These are phyloP conservation scores for Sympetrum striolatum DNA, from an alignment of 2,888 invertebrate genomes.

Conservation along the genomic window DNA sequence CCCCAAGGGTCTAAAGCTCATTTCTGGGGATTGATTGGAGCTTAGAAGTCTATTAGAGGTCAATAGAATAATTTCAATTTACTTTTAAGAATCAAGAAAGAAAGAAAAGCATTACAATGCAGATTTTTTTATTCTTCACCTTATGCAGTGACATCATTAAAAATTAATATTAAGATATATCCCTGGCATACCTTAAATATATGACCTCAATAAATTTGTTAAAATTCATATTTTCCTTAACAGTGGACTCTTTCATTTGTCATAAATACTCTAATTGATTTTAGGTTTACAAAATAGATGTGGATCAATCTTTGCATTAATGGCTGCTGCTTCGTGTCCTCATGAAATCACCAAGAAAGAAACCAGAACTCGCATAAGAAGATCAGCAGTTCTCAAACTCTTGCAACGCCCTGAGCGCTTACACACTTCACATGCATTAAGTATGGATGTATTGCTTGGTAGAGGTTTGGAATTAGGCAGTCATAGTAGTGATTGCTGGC, in stretches of 20 bases:
- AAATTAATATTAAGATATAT: too few relatives aligned
- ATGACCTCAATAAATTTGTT: neutral
- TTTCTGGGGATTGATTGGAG: too few relatives aligned
- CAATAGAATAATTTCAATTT: too few relatives aligned
- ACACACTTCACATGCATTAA: slow-evolving; percentile 87
- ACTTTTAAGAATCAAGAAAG: too few relatives aligned
- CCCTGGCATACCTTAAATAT: too few relatives aligned
- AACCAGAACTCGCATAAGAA: slow-evolving; percentile 48
- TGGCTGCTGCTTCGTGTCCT: slow-evolving; percentile 90
- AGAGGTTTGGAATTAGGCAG: slow-evolving; percentile 90
- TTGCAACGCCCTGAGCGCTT: slow-evolving; percentile 61
- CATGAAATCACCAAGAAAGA: slow-evolving; percentile 70
- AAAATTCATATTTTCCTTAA: neutral
- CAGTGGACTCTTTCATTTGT: neutral
- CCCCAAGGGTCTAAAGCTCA: too few relatives aligned
- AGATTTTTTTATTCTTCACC: too few relatives aligned
- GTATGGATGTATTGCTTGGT: slow-evolving; percentile 88
- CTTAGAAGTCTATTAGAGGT: too few relatives aligned
- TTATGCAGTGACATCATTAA: too few relatives aligned
- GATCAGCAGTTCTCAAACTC: slow-evolving; percentile 49
- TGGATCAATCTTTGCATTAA: slow-evolving; percentile 84
- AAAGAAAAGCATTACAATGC: too few relatives aligned
- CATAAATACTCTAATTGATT: neutral
- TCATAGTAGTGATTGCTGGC: slow-evolving; percentile 94
- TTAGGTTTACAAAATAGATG: slow-evolving; percentile 85